Evolutionary conservation across 1,140 invertebrate genomes (phyloP), one percentile per base, ranked within the genome.

Genomic region (Monomorium pharaonis): DNA sequence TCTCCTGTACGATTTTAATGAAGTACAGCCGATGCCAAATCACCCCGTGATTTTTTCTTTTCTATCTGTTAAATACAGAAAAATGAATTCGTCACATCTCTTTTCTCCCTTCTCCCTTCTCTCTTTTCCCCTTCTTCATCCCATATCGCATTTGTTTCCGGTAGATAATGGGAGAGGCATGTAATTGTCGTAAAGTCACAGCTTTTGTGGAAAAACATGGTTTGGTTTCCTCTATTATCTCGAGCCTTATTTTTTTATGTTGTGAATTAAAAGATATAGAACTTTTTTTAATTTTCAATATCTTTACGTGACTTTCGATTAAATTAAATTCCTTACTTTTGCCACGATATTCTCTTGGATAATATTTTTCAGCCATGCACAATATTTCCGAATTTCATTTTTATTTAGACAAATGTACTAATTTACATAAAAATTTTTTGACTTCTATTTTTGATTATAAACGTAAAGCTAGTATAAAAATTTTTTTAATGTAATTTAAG

Each of bases 21-120:
- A 91, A 91, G 93, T 94, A 94, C 93, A 94, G 92, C 93, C 92
- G 93, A 94, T 94, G 93, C 93, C 93, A 94, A 94, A 94, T 94
- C 93, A 92, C 78, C 69, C 74, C 80, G 63, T 83, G 86, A 90
- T 69, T 85, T 84, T 81, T 80, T 85, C 60, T 87, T 84, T 30
- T 76, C 49, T 86, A 63, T 56, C 54, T 63, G 27, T 58, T 44
- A 56, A 72, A 83, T 44, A 21, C 62, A 84, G 72, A 56, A 56
- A 58, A 81, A 27, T 81, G 81, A 54, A 54, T 51, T 54, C 33
- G 27, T 88, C 12, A 37, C 49, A 56, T 33, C 24, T 16, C 44
- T 18, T 58, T 56, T 54, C 18, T 16, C 16, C 78, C 44, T 62
- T n/a, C n/a, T n/a, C n/a, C n/a, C n/a, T n/a, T n/a, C n/a, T n/a